Evolutionary conservation across 2,888 invertebrate species (phyloP), one percentile per base, ranked within the genome.

Genomic region (Stratiomys singularior): DNA sequence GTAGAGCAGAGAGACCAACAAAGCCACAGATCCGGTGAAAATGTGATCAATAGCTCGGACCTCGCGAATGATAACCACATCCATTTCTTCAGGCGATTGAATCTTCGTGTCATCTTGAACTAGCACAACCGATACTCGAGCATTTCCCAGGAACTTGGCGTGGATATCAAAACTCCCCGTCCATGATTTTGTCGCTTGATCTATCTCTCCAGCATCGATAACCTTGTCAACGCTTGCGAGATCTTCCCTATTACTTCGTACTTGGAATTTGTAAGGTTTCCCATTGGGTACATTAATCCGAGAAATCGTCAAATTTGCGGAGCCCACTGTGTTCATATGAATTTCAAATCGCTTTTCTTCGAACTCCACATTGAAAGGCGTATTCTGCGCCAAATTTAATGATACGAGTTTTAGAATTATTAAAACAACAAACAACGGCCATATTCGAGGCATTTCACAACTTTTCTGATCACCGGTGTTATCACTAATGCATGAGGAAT

Each of bases 1-100:
- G 84, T 95, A 96, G 82, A 96, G 91, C 69, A 96, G 88, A 0
- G 94, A 92, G 56, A 94, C 92, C 67, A 96, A 89, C 64, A 91
- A 87, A 1, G 93, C 93, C 4, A 96, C 94, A 78, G 94, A 93
- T 58, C 89, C 90, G 0, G 92, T 91, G 84, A 96, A 96, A 4
- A 94, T 86, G 13, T 88, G 90, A 86, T 96, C 95, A 56, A 96
- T 91, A 44, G 91, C 82, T 27, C 93, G 88, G 76, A 90, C 87
- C 47, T 90, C 89, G 0, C 93, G 88, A 77, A 90, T 86, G 1
- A 94, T 90, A 0, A 89, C 89, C 1, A 93, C 88, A 0, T 88
- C 83, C n/a, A 91, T 78, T 0, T 80, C 78, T 1, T 85, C 84
- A 11, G 83, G 82, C 0, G 87, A 84, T 0, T 18, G 77, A 44